Evolutionary conservation across 2,797 vertebrate species (phyloP).

Genomic region (Dipus sagitta): DNA sequence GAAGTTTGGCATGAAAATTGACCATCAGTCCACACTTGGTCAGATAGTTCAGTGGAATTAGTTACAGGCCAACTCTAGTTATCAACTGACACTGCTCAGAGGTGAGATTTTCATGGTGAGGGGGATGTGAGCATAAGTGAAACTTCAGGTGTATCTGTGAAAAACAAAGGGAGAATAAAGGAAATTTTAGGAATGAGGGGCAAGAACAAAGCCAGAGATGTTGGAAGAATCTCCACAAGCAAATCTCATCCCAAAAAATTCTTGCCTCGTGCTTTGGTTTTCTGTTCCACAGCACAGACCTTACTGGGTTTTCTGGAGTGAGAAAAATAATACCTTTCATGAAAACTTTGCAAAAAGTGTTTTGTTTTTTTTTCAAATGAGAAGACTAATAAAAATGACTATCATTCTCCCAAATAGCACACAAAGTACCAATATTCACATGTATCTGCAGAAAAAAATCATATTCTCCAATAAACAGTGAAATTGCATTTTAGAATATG

Average conservation of each 20-base stretch:
- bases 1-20: constrained; percentile 5
- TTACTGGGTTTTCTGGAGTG: constrained; percentile 21
- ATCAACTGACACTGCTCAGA: constrained; percentile 55
- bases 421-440: neutral
- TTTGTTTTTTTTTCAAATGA: constrained; percentile 71
- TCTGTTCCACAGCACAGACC: constrained; percentile 3
- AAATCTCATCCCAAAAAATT: constrained; percentile 25
- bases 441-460: constrained; percentile 20
- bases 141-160: constrained; percentile 2
- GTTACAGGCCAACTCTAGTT: constrained; percentile 28
- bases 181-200: neutral
- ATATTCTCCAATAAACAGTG: constrained; percentile 26
- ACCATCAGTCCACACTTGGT: neutral
- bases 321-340: constrained; percentile 52
- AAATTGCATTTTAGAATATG: neutral
- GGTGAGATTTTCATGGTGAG: neutral
- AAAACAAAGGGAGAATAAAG: constrained; percentile 52
- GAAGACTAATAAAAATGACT: constrained; percentile 51
- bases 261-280: constrained; percentile 10
- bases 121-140: constrained; percentile 38
- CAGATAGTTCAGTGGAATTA: neutral
- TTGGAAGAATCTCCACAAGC: constrained; percentile 46
- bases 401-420: neutral
- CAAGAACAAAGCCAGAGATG: constrained; percentile 32
- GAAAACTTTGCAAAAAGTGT: constrained; percentile 57